phyloP scores from a whole-genome alignment of 2,888 invertebrate genomes.

The Anthoptus insignis region DNA sequence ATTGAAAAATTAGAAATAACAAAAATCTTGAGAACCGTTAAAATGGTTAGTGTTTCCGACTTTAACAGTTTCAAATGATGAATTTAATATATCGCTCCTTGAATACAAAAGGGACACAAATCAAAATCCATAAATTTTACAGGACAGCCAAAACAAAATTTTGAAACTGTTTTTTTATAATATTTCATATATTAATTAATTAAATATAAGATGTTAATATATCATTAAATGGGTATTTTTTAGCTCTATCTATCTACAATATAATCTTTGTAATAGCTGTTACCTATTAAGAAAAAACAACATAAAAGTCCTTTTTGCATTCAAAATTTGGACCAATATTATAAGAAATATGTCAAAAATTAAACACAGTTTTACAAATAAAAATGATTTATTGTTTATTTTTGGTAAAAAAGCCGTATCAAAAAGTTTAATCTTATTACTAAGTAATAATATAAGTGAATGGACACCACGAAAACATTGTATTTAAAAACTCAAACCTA shows the following conservation, averaged over 20 bases:
- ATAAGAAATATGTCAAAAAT: conserved; percentile 40
- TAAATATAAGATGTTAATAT: conserved; percentile 34
- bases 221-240: conserved; percentile 33
- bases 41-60: too few species aligned
- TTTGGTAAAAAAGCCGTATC: conserved; percentile 41
- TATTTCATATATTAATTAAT: conserved; percentile 37
- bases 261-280: conserved; percentile 37
- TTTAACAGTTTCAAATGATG: too few species aligned
- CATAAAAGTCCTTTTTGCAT: conserved; percentile 40
- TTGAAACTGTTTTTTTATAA: conserved; percentile 33
- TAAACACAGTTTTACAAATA: conserved; percentile 42
- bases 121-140: conserved; percentile 29
- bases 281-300: conserved; percentile 34
- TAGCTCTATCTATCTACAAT: conserved; percentile 33
- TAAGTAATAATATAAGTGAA: conserved; percentile 38
- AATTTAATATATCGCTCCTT: conserved; percentile 25
- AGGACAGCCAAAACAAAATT: conserved; percentile 35
- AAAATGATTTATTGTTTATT: conserved; percentile 39
- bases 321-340: conserved; percentile 37
- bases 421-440: conserved; percentile 22
- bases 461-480: conserved; percentile 35
- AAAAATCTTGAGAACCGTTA: too few species aligned
- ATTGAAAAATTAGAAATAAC: too few species aligned
- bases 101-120: conserved; percentile 32
- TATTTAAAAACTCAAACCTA: conserved; percentile 37